These are phyloP conservation scores for Pocillopora verrucosa DNA, from an alignment of 64 coral and sea anemone genomes.

Conservation along the genomic window DNA sequence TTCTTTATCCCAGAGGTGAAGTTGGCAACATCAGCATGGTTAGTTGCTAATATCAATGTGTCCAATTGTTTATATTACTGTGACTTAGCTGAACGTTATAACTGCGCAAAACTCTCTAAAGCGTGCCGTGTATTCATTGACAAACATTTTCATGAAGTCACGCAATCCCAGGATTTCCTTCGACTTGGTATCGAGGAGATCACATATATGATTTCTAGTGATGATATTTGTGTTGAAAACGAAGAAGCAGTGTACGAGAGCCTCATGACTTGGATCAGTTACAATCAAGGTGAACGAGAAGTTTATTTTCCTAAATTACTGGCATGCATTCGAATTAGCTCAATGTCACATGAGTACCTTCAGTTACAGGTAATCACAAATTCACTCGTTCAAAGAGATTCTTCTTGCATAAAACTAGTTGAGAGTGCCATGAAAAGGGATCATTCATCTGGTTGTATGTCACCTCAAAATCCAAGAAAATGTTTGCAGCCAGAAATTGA, in stretches of 20 bases:
- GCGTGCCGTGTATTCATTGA: constrained; percentile 10
- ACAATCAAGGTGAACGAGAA: constrained; percentile 16
- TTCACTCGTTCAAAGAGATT: neutral
- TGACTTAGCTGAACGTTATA: constrained; percentile 51
- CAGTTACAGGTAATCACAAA: neutral
- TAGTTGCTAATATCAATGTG: constrained; percentile 40
- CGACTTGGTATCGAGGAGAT: neutral
- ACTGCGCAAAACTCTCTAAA: constrained; percentile 17
- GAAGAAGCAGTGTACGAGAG: constrained; percentile 16
- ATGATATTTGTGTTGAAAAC: constrained; percentile 2
- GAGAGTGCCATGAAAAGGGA: neutral
- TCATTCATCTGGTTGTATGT: neutral
- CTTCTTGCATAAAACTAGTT: neutral
- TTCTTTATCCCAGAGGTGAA: constrained; percentile 57
- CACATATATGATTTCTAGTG: constrained; percentile 26
- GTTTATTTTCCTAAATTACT: neutral
- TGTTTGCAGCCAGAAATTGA: constrained; percentile 30
- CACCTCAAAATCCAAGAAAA: neutral
- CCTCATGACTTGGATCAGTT: constrained; percentile 5
- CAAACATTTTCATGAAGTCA: constrained; percentile 27
- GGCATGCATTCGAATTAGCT: constrained; percentile 2
- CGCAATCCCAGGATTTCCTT: constrained; percentile 31
- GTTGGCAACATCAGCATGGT: neutral
- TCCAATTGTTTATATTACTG: constrained; percentile 52
- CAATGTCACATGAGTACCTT: constrained; percentile 1